phyloP scores from a whole-genome alignment of 1,140 invertebrate genomes.

The Battus philenor region DNA sequence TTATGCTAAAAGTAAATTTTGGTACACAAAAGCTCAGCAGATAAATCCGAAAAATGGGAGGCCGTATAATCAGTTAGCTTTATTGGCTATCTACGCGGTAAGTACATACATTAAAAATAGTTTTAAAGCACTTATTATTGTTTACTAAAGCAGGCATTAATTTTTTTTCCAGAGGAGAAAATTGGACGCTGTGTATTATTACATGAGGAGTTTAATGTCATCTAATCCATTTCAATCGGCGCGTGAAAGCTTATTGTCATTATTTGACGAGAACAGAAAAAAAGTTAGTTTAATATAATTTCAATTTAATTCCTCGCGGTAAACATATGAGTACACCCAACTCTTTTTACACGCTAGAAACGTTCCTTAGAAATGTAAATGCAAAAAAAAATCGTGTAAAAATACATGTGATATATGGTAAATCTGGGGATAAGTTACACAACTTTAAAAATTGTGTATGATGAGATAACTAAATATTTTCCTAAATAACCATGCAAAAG shows the following conservation, averaged over 20 bases:
- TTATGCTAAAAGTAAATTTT: conserved; percentile 90
- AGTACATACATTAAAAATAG: conserved; percentile 57
- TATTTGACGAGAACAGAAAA: conserved; percentile 96
- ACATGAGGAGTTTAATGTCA: conserved; percentile 95
- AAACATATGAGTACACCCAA: background rate
- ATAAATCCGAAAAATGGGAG: conserved; percentile 96
- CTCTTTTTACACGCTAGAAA: too few species aligned
- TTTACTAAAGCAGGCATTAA: background rate
- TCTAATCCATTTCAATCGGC: conserved; percentile 95
- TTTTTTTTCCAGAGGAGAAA: conserved; percentile 85
- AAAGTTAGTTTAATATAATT: conserved; percentile 88
- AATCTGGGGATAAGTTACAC: too few species aligned
- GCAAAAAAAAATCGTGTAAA: too few species aligned
- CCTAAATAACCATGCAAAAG: too few species aligned
- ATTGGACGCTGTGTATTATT: conserved; percentile 97
- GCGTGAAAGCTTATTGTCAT: conserved; percentile 88
- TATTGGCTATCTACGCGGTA: conserved; percentile 92
- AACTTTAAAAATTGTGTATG: too few species aligned
- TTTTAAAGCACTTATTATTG: background rate
- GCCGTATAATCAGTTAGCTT: conserved; percentile 96
- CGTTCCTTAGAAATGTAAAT: too few species aligned
- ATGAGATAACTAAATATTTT: too few species aligned
- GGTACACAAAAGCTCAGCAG: conserved; percentile 95
- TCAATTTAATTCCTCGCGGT: too few species aligned
- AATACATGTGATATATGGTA: too few species aligned